Percentiles rank a stretch among this genome's conserved stretches.
These are phyloP conservation scores for Glaucomys volans DNA, from an alignment of 2,113 vertebrate genomes.

Conservation along the genomic window DNA sequence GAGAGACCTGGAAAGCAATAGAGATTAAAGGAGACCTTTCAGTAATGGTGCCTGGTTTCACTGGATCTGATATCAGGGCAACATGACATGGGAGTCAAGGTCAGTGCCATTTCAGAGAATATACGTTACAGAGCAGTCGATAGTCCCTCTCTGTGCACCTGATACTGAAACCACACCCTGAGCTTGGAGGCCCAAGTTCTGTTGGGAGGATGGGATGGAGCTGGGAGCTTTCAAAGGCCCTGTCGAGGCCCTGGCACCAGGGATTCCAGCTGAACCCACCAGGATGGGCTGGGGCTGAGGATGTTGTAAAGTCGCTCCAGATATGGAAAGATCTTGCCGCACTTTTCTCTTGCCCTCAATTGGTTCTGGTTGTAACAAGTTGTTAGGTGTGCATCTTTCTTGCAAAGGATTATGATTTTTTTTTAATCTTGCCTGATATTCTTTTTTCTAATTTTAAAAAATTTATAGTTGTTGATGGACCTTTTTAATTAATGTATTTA, in stretches of 20 bases:
- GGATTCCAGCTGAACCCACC: neutral
- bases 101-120: constrained; percentile 61
- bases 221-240: too few relatives aligned
- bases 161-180: constrained; percentile 57
- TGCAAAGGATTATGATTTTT: neutral
- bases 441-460: neutral
- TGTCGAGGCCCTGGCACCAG: neutral
- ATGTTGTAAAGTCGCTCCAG: neutral
- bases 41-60: constrained; percentile 16
- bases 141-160: neutral
- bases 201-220: neutral
- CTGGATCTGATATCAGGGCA: constrained; percentile 57
- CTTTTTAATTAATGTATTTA: too few relatives aligned
- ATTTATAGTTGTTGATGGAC: too few relatives aligned
- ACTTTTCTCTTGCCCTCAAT: neutral
- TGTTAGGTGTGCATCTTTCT: neutral
- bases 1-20: constrained; percentile 51
- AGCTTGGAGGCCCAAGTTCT: neutral
- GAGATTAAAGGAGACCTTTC: constrained; percentile 45
- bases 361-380: neutral
- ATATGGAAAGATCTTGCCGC: neutral
- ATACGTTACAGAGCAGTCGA: constrained; percentile 55
- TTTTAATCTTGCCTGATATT: neutral
- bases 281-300: neutral
- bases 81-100: constrained; percentile 61